These are phyloP conservation scores for Sebastes hubbsi DNA, from an alignment of 2,797 vertebrate genomes.

Conservation along the genomic window DNA sequence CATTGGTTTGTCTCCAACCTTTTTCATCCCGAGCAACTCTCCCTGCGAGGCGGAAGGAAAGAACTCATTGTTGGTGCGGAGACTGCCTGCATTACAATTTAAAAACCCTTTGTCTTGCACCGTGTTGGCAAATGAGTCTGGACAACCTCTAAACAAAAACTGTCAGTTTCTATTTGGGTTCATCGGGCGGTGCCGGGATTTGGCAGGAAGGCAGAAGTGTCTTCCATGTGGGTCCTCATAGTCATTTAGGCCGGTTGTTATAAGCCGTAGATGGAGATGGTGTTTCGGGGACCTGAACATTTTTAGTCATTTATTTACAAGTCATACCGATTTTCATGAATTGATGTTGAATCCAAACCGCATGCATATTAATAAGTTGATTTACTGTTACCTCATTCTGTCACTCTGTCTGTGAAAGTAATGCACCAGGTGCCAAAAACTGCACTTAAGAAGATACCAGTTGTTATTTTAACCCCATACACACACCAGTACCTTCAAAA, in stretches of 20 bases:
- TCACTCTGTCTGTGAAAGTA: neutral
- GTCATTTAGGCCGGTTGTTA: conserved; percentile 70
- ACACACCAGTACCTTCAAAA: neutral
- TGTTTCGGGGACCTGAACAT: conserved; percentile 55
- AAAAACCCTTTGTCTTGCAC: conserved; percentile 78
- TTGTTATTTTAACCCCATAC: neutral
- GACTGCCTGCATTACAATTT: conserved; percentile 78
- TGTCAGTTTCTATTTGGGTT: conserved; percentile 82
- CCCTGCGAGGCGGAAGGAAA: conserved; percentile 65
- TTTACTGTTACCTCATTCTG: conserved; percentile 18
- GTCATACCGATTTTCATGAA: conserved; percentile 49
- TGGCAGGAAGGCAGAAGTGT: conserved; percentile 75
- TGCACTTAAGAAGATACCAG: neutral
- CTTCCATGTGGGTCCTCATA: conserved; percentile 70
- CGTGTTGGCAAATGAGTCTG: conserved; percentile 79
- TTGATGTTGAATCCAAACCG: conserved; percentile 23
- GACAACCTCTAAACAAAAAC: conserved; percentile 85
- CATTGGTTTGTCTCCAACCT: conserved; percentile 75
- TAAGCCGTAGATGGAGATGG: conserved; percentile 57
- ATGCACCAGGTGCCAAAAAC: conserved; percentile 2
- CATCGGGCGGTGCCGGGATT: conserved; percentile 70
- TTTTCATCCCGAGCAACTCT: conserved; percentile 67
- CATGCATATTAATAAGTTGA: conserved; percentile 30
- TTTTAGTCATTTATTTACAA: conserved; percentile 64
- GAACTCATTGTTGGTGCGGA: conserved; percentile 76